Evolutionary conservation across 2,888 invertebrate species (phyloP), one percentile per base, ranked within the genome.

Genomic region (Anagyrus pseudococci): DNA sequence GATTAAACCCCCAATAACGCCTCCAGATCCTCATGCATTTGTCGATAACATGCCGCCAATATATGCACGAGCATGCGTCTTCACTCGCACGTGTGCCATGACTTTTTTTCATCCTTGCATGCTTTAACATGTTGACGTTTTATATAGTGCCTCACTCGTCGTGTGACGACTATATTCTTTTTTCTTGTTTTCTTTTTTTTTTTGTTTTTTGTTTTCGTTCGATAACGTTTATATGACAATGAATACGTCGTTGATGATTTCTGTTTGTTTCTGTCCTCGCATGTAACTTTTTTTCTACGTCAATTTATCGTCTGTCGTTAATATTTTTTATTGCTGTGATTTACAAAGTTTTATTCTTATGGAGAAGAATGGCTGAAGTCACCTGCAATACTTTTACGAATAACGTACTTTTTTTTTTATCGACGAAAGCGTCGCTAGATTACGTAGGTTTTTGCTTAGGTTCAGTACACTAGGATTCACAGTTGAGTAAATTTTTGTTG

Each of bases 251-350:
- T 50, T 53, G 62, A 68, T 68, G 63, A 56, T 52, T 68, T 71
- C 64, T 48, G 66, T 69, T 71, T 61, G 63, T 66, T 71, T 64
- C 62, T 64, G 66, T 69, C 64, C 64, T 67, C 55, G 69, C 68
- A 71, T 70, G 69, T 62, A 64, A 37, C 29, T 7, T 29, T 29
- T 29, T 29, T 29, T n/a, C n/a, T n/a, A n/a, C n/a, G n/a, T n/a
- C n/a, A n/a, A n/a, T n/a, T n/a, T n/a, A n/a, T n/a, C n/a, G n/a
- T n/a, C n/a, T n/a, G n/a, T n/a, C n/a, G n/a, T n/a, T 64, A 60
- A 60, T 60, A 57, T 60, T 43, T 17, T n/a, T n/a, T n/a, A n/a
- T n/a, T n/a, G n/a, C n/a, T 17, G 0, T 25, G 7, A 48, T 48
- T 48, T 48, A 8, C 33, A 33, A 20, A 41, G 10, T 17, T 50